phyloP scores from a whole-genome alignment of 2,113 vertebrate species.

The Oryzias celebensis region DNA sequence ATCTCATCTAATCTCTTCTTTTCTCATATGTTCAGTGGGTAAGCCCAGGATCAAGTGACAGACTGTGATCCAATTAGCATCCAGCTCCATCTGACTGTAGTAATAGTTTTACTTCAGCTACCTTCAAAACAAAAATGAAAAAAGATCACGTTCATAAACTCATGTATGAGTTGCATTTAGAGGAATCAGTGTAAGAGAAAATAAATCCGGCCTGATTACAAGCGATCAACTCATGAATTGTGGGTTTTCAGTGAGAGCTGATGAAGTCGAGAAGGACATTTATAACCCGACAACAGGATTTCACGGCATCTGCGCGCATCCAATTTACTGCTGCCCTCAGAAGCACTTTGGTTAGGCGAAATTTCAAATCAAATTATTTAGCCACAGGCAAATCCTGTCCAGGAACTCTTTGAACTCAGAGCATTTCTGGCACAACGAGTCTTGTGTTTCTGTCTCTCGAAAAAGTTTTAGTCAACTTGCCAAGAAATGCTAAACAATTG shows the following conservation, averaged over 20 bases:
- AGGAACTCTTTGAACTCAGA: slow-evolving; percentile 6
- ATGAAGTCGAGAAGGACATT: slow-evolving; percentile 42
- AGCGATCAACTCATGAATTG: slow-evolving; percentile 33
- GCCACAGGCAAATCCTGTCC: slow-evolving; percentile 6
- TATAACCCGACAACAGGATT: slow-evolving; percentile 62
- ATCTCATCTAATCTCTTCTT: slow-evolving; percentile 53
- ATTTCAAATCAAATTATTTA: slow-evolving; percentile 51
- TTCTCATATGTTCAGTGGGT: slow-evolving; percentile 55
- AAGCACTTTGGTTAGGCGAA: slow-evolving; percentile 28
- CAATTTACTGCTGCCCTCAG: slow-evolving; percentile 45
- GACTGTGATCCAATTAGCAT: slow-evolving; percentile 67
- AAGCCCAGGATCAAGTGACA: slow-evolving; percentile 55
- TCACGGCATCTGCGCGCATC: slow-evolving; percentile 49
- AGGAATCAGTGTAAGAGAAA: slow-evolving; percentile 8
- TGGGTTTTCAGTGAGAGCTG: slow-evolving; percentile 17
- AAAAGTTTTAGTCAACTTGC: neutral
- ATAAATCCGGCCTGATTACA: slow-evolving; percentile 4
- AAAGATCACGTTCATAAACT: neutral
- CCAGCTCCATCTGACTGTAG: slow-evolving; percentile 49
- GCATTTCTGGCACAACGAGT: neutral
- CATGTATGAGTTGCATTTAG: neutral
- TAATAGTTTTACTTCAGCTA: neutral
- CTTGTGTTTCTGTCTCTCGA: neutral
- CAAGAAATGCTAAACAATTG: too few species aligned
- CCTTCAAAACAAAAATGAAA: neutral